A percentile compares a stretch with the other conserved stretches of the same genome.
Conservation (phyloP, 2,113 vertebrate genomes). For the Neolamprologus hecqui region DNA sequence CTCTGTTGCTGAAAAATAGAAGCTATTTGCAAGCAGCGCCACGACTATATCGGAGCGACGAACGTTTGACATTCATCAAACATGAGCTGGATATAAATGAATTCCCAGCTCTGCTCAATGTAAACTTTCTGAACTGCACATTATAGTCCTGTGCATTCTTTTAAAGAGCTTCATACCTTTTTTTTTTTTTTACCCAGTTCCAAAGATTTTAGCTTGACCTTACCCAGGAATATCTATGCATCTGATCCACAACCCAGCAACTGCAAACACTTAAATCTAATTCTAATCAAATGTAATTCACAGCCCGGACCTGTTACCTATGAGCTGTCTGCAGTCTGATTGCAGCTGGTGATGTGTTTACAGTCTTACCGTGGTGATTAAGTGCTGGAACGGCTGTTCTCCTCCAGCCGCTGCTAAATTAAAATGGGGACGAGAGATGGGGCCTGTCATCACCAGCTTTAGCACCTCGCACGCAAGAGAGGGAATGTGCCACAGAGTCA, state of each 20-base stretch:
- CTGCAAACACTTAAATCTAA: not conserved
- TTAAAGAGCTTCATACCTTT: not conserved
- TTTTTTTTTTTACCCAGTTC: not conserved
- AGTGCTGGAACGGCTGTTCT: conserved; percentile 14
- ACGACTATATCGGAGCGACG: not conserved
- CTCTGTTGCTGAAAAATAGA: not conserved
- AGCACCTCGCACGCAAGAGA: not conserved
- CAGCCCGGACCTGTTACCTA: not conserved
- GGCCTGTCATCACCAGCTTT: conserved; percentile 26
- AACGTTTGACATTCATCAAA: conserved; percentile 16
- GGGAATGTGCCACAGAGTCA: not conserved
- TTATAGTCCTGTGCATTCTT: not conserved
- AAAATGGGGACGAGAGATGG: conserved; percentile 29
- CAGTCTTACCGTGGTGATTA: conserved; percentile 23
- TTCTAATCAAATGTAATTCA: conserved; percentile 8
- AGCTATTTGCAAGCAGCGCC: not conserved
- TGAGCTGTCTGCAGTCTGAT: conserved; percentile 14
- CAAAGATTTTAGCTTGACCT: not conserved
- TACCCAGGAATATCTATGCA: not conserved
- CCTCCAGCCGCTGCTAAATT: conserved; percentile 27
- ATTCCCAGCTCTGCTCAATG: not conserved
- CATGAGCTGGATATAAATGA: not conserved
- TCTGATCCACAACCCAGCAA: not conserved
- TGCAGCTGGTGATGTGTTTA: conserved; percentile 33
- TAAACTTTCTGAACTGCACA: not conserved